A percentile compares a stretch with the other conserved stretches of the same genome.
Conservation (phyloP, 2,797 vertebrate genomes). For the Myotis myotis region DNA sequence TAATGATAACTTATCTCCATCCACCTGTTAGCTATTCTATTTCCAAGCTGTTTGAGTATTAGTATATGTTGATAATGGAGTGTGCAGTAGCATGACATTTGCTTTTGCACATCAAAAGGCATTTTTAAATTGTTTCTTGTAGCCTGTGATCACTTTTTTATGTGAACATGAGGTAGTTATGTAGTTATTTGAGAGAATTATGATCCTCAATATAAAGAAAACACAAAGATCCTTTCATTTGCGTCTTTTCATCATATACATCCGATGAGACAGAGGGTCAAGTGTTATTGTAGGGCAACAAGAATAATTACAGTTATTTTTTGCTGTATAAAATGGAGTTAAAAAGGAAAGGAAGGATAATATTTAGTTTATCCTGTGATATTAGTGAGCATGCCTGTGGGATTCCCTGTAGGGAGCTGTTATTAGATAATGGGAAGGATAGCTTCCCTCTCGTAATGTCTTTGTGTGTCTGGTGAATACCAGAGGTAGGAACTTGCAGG, state of each 20-base stretch:
- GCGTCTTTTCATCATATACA: neutral
- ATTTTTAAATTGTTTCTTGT: neutral
- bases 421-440: slow-evolving; percentile 43
- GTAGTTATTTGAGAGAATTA: neutral
- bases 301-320: neutral
- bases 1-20: neutral
- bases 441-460: neutral
- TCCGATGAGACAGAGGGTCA: neutral
- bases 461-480: slow-evolving; percentile 37
- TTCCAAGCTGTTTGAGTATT: neutral
- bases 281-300: neutral
- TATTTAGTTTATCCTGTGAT: slow-evolving; percentile 32
- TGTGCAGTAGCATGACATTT: neutral
- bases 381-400: neutral
- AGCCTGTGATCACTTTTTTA: neutral
- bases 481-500: neutral
- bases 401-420: slow-evolving; percentile 15
- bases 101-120: neutral
- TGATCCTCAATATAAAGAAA: neutral
- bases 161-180: neutral
- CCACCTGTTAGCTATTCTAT: neutral
- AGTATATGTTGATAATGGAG: neutral
- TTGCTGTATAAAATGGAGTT: slow-evolving; percentile 3
- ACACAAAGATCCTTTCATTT: neutral
- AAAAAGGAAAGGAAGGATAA: neutral